Base-by-base conservation (phyloP, 2,888 invertebrate species). In the Hylaea fasciaria region DNA sequence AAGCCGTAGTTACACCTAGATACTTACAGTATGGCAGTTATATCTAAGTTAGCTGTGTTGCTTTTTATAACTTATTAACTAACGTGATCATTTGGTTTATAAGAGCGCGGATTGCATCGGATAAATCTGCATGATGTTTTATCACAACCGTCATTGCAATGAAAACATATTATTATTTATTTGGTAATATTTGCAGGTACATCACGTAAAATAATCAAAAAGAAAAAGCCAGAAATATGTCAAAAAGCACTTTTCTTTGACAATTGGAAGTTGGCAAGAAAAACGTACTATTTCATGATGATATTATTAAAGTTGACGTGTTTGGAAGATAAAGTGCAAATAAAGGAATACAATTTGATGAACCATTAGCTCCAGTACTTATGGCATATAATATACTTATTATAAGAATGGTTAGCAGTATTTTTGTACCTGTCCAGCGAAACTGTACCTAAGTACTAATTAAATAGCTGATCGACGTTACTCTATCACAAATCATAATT, bases 11-110 rank as follows among this genome's bases (percentile, higher is more conserved):
- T 83, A 85, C 71, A 81, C 74, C 85, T 89, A 89, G 77, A 81
- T 87, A 76, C 89, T 91, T 91, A 92, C 85, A 86, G 85, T 92
- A 92, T 92, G 92, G 92, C 92, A 91, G 92, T 92, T 89, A 86
- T 90, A 87, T 86, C 86, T 86, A 88, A 82, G 90, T 89, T 92
- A 92, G 91, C 91, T 88, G 89, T 85, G 88, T 90, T 90, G 89
- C 82, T 70, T 73, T n/a, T n/a, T n/a, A n/a, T 78, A 82, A 76
- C 73, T 57, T 68, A 73, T 67, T 66, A 76, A 56, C 74, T 78
- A 75, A 68, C 76, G 76, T 81, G 79, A 82, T 80, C 72, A 78
- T 83, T 85, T 84, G 83, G 83, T 83, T 80, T 77, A 72, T 64
- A 52, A 76, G 77, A 84, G 80, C 83, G 81, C 83, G 78, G 79